phyloP scores from a whole-genome alignment of 2,888 invertebrate genomes.

The Metallyticus violacea region DNA sequence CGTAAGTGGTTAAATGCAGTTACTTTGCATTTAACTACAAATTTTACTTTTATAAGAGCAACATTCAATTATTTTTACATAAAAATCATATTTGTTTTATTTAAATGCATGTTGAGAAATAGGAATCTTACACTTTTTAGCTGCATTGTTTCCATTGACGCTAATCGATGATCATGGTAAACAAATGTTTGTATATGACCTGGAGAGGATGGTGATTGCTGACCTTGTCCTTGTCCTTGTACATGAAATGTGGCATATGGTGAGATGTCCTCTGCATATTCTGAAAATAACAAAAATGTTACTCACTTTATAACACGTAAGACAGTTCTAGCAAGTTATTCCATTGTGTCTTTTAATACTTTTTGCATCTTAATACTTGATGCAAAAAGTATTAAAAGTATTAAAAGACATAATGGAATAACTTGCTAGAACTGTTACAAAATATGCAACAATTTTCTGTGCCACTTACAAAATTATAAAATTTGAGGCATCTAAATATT shows the following conservation, averaged over 20 bases:
- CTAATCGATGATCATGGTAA: slow-evolving; percentile 40
- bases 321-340: too few relatives aligned
- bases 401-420: too few relatives aligned
- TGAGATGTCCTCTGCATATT: slow-evolving; percentile 43
- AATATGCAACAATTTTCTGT: too few relatives aligned
- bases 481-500: too few relatives aligned
- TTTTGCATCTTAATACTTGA: too few relatives aligned
- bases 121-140: slow-evolving; percentile 40
- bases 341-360: too few relatives aligned
- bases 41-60: background rate
- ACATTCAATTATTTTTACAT: background rate
- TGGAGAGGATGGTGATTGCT: slow-evolving; percentile 36
- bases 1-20: background rate
- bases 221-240: slow-evolving; percentile 39
- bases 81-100: background rate
- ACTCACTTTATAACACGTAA: background rate
- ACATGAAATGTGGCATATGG: slow-evolving; percentile 45
- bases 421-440: too few relatives aligned
- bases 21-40: too few relatives aligned
- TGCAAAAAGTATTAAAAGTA: too few relatives aligned
- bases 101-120: too few relatives aligned
- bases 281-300: slow-evolving; percentile 33
- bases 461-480: too few relatives aligned
- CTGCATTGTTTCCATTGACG: slow-evolving; percentile 41
- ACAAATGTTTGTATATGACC: slow-evolving; percentile 40